phyloP scores from a whole-genome alignment of 2,797 vertebrate genomes.

The Coracias cyanogaster region DNA sequence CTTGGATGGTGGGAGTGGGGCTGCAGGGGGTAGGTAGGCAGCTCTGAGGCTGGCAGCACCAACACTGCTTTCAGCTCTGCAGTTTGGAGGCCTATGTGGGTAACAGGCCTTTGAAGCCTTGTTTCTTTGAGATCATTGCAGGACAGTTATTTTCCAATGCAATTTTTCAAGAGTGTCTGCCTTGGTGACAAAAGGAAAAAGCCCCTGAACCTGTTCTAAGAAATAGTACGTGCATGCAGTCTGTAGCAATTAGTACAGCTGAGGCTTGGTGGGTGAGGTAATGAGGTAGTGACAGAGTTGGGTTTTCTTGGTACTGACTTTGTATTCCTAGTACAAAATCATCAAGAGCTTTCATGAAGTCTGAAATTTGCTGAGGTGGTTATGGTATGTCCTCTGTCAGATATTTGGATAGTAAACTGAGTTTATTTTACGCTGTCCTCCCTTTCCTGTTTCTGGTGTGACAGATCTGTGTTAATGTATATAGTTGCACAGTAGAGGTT shows the following conservation, averaged over 20 bases:
- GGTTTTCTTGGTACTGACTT: background rate
- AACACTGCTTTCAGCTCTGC: background rate
- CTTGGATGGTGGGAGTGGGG: background rate
- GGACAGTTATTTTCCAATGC: background rate
- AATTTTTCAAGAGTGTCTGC: background rate
- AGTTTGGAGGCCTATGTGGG: accelerated
- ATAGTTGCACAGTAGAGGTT: constrained; percentile 21
- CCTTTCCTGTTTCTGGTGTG: constrained; percentile 15
- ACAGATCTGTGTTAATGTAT: constrained; percentile 47
- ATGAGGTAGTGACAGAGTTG: background rate
- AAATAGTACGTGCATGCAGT: background rate
- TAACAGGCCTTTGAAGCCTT: background rate
- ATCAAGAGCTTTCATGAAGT: background rate
- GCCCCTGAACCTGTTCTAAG: background rate
- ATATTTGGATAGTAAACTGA: constrained; percentile 19
- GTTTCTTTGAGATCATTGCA: background rate
- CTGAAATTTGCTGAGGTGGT: background rate
- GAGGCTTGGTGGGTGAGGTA: background rate
- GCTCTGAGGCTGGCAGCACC: background rate
- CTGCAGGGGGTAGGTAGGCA: background rate
- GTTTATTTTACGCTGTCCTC: constrained; percentile 24
- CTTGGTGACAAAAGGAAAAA: background rate
- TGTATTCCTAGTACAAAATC: background rate
- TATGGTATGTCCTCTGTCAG: background rate
- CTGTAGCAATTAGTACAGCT: background rate